Percentiles rank a stretch among this genome's conserved stretches.
These are phyloP conservation scores for Heliconius charithonia DNA, from an alignment of 2,888 invertebrate species.

Conservation along the genomic window DNA sequence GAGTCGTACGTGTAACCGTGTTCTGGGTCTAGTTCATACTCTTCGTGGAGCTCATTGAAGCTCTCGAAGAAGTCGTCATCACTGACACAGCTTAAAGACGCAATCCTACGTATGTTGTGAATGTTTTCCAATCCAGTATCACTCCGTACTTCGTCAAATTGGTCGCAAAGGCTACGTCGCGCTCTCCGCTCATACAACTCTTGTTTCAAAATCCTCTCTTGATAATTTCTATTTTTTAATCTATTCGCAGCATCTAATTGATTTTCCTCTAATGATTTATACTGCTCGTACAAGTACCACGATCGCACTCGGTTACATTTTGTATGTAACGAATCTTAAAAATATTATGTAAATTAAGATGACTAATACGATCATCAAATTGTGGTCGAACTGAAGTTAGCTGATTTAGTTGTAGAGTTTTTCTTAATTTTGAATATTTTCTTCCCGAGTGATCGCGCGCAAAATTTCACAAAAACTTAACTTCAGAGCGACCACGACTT, in stretches of 20 bases:
- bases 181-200: slow-evolving; percentile 68
- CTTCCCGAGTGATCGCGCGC: no score
- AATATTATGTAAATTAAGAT: not conserved
- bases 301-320: slow-evolving; percentile 72
- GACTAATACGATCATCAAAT: no score
- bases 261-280: slow-evolving; percentile 69
- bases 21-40: slow-evolving; percentile 54
- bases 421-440: not conserved
- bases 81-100: slow-evolving; percentile 53
- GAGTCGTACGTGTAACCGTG: slow-evolving; percentile 54
- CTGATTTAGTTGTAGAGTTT: not conserved
- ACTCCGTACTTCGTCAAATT: slow-evolving; percentile 57
- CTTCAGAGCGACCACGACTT: no score
- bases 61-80: slow-evolving; percentile 67
- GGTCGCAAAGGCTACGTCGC: slow-evolving; percentile 64
- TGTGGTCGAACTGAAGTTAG: no score
- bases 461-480: no score
- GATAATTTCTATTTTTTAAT: slow-evolving; percentile 66
- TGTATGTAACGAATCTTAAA: slow-evolving; percentile 59
- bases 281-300: slow-evolving; percentile 79
- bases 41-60: slow-evolving; percentile 61
- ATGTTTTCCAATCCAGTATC: slow-evolving; percentile 54
- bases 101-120: slow-evolving; percentile 51
- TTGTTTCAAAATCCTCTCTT: slow-evolving; percentile 66
- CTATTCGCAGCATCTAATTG: slow-evolving; percentile 68